Conservation (phyloP, 2,797 vertebrate genomes). For the Mus spretus region DNA sequence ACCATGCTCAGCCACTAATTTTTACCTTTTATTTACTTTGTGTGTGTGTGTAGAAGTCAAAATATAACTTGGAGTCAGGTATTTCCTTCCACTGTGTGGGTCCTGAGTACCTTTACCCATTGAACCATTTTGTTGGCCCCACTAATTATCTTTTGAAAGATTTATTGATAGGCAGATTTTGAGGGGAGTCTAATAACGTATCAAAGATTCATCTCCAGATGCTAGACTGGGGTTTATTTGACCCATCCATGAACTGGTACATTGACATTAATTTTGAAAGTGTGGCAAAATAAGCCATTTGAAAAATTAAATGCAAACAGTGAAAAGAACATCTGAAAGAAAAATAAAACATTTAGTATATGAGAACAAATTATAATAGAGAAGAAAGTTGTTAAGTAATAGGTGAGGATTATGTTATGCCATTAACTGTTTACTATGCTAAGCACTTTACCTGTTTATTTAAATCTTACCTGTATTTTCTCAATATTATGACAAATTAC, state of each 20-base stretch:
- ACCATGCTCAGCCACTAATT: neutral
- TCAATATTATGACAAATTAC: too few species aligned
- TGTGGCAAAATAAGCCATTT: conserved; percentile 26
- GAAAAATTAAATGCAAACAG: neutral
- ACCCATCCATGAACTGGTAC: conserved; percentile 4
- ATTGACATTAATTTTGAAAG: conserved; percentile 58
- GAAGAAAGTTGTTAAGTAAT: neutral
- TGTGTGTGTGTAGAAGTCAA: neutral
- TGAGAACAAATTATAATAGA: neutral
- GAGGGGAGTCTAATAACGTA: neutral
- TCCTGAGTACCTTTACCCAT: neutral
- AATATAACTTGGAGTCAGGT: neutral
- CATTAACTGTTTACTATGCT: too few species aligned
- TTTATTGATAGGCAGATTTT: conserved; percentile 52
- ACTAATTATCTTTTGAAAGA: conserved; percentile 37
- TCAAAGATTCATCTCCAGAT: neutral
- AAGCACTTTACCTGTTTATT: too few species aligned
- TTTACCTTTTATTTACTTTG: neutral
- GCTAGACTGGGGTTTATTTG: neutral
- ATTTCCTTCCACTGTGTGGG: neutral
- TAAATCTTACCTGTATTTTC: too few species aligned
- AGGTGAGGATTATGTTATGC: too few species aligned
- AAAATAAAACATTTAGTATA: neutral
- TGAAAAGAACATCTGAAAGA: conserved; percentile 56
- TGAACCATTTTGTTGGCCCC: neutral